phyloP scores from a whole-genome alignment of 2,797 vertebrate genomes.

The Ceryle rudis region DNA sequence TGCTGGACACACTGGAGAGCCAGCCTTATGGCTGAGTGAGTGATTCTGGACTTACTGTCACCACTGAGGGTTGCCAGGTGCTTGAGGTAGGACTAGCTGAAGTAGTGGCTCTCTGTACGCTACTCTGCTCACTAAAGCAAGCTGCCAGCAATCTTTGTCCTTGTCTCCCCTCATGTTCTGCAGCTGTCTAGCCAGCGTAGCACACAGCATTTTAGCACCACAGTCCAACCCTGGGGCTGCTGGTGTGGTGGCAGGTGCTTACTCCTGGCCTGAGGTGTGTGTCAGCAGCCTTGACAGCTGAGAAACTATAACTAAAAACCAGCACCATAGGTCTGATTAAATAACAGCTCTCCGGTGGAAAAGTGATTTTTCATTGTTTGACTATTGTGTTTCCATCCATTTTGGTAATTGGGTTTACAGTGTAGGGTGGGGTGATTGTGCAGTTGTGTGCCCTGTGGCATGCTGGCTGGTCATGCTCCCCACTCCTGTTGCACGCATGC shows the following conservation, averaged over 20 bases:
- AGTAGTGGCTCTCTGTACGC: neutral
- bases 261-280: neutral
- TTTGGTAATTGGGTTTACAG: neutral
- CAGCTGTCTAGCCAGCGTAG: fast-evolving
- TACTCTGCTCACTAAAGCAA: fast-evolving
- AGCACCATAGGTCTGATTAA: neutral
- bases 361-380: conserved; percentile 3
- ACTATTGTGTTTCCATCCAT: neutral
- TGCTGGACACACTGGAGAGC: fast-evolving
- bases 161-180: neutral
- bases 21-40: neutral
- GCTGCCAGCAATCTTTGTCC: neutral
- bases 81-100: neutral
- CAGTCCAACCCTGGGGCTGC: fast-evolving
- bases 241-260: fast-evolving
- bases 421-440: fast-evolving
- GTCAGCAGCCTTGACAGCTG: conserved; percentile 3
- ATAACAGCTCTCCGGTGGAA: conserved; percentile 11
- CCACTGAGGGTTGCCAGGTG: neutral
- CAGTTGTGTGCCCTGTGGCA: fast-evolving
- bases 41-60: too few relatives aligned
- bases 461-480: fast-evolving
- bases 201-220: fast-evolving
- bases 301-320: neutral
- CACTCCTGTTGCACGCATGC: fast-evolving